These are phyloP conservation scores for Poecilobothrus nobilitatus DNA, from an alignment of 2,888 invertebrate species.

Conservation along the genomic window DNA sequence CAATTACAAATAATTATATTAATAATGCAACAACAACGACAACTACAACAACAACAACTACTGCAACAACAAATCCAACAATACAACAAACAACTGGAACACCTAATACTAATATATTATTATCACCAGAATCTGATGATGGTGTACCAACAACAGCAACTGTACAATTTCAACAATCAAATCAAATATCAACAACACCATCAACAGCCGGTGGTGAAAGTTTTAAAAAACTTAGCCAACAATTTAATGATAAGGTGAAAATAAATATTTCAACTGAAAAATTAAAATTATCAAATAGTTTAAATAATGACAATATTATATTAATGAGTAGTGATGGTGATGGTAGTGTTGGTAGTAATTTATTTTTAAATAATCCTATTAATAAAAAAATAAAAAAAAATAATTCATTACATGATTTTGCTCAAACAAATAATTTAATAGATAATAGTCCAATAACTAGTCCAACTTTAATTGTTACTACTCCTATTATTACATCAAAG, in stretches of 20 bases:
- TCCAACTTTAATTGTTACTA: slow-evolving; percentile 18
- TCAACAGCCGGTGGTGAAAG: not conserved
- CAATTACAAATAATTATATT: not conserved
- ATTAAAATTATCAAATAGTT: not conserved
- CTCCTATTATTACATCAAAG: slow-evolving; percentile 17
- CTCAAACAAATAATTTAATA: not conserved
- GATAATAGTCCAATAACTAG: slow-evolving; percentile 21
- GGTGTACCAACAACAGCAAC: not conserved
- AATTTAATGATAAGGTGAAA: not conserved
- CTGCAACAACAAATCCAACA: not conserved
- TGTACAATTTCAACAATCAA: not conserved
- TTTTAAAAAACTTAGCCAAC: not conserved
- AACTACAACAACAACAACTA: not conserved
- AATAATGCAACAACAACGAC: not conserved
- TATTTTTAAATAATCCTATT: not conserved
- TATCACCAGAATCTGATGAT: no score
- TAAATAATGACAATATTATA: not conserved
- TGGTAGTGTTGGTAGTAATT: not conserved
- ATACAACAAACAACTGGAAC: not conserved
- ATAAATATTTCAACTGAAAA: not conserved
- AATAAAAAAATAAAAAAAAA: not conserved
- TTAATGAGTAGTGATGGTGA: not conserved
- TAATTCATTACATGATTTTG: slow-evolving; percentile 1
- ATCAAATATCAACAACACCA: not conserved
- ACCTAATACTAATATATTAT: not conserved